phyloP scores from a whole-genome alignment of 2,888 invertebrate species.

The Orthosia incerta region DNA sequence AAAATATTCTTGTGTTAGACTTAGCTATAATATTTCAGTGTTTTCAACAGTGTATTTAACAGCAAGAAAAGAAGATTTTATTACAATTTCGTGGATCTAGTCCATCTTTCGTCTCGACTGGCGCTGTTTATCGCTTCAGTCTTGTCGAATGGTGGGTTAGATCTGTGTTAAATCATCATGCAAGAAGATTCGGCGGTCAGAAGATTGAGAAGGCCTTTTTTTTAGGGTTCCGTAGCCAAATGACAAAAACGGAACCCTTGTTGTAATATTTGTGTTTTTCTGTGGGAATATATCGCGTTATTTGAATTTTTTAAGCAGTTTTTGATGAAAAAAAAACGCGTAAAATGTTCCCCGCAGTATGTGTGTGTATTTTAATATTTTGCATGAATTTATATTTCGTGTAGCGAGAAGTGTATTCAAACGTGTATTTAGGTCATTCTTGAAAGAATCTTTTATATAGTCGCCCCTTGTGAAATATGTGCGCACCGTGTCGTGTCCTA shows the following conservation, averaged over 20 bases:
- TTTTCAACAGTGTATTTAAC: conserved; percentile 23
- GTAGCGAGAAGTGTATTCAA: conserved; percentile 21
- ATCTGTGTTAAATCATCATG: conserved; percentile 68
- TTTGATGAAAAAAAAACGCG: background rate
- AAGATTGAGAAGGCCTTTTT: conserved; percentile 42
- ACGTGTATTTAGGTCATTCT: conserved; percentile 45
- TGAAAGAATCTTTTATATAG: conserved; percentile 29
- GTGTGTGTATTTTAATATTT: background rate
- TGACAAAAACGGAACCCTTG: too few species aligned
- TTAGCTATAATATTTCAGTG: conserved; percentile 16
- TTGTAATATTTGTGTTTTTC: conserved; percentile 1
- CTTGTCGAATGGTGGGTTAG: conserved; percentile 90
- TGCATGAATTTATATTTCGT: background rate
- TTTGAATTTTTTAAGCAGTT: background rate
- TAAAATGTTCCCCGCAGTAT: background rate
- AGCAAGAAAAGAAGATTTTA: conserved; percentile 54
- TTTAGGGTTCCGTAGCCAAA: too few species aligned
- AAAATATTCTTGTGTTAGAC: conserved; percentile 1
- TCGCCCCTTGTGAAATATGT: conserved; percentile 5
- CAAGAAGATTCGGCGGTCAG: conserved; percentile 53
- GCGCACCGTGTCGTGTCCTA: conserved; percentile 35
- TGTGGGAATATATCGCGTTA: conserved; percentile 3
- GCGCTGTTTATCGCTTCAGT: conserved; percentile 81
- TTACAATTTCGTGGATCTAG: conserved; percentile 61
- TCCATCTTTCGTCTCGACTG: conserved; percentile 86